Base-by-base conservation (phyloP, 1,140 invertebrate species). In the Orchesella cincta region DNA sequence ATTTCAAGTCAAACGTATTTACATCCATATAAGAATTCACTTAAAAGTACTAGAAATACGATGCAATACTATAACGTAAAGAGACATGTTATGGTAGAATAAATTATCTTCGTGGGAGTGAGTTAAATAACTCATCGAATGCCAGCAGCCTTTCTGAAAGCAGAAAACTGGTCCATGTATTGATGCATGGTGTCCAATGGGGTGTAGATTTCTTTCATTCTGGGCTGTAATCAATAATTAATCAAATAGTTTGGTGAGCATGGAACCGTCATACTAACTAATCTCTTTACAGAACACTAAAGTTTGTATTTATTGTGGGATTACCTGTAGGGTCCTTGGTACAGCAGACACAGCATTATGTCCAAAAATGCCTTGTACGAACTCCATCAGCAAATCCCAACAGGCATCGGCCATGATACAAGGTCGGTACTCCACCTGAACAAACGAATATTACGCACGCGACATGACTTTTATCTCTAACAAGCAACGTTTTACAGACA, bases 131-230 rank as follows among this genome's bases (percentile, higher is more conserved):
- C n/a, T 81, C 70, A 83, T 5, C 83, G 83, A 46, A 88, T 86
- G 33, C 87, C 87, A 1, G 89, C 87, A 1, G 89, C 86, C 85
- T 97, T 97, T 70, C 94, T 88, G 83, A 94, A 95, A 73, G 92
- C 91, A 80, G 91, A 93, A 85, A 98, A 98, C 84, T 97, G 94
- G 85, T 98, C 95, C 83, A 98, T 88, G 86, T 98, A 98, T 83
- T 98, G 96, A 79, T 95, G 92, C 72, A 98, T 93, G 0, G 95
- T 97, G 85, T 98, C 95, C 80, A 95, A 91, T 0, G 94, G 93
- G 74, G 92, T 90, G 84, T 96, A 97, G 64, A 95, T 88, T 20
- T 96, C 93, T 83, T 95, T 94, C 89, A 93, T 92, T 80, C 91
- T 89, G 79, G 88, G 90, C 83, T 94, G 88, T 0, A 93, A 83